Evolutionary conservation across 2,797 vertebrate genomes (phyloP).

Genomic region (Falco columbarius): DNA sequence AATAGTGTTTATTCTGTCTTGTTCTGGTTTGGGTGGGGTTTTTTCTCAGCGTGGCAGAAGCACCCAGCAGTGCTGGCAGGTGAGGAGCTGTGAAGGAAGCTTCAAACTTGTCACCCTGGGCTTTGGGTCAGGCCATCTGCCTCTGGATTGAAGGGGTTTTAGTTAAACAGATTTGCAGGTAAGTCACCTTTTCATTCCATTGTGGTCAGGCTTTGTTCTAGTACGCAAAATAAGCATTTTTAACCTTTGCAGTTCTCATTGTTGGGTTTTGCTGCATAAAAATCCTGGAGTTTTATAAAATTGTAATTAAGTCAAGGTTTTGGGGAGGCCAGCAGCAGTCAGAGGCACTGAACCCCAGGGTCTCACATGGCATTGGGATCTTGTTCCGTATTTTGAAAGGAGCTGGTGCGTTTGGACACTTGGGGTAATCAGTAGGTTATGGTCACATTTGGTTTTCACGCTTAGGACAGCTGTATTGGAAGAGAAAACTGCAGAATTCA

Average conservation of each 20-base stretch:
- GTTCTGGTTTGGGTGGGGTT: neutral
- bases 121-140: neutral
- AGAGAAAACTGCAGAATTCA: neutral
- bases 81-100: neutral
- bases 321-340: neutral
- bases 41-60: neutral
- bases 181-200: neutral
- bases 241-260: neutral
- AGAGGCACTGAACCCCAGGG: neutral
- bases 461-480: neutral
- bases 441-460: neutral
- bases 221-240: neutral
- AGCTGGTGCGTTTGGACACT: neutral
- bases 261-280: neutral
- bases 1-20: neutral
- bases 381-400: neutral
- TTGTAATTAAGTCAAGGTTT: accelerated
- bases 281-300: neutral
- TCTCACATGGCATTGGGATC: accelerated
- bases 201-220: neutral
- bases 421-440: neutral
- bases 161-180: neutral
- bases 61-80: neutral
- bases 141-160: neutral
- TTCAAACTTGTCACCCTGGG: neutral